Evolutionary conservation across 2,797 vertebrate species (phyloP), one percentile per base, ranked within the genome.

Genomic region (Sebastes baramenuke): DNA sequence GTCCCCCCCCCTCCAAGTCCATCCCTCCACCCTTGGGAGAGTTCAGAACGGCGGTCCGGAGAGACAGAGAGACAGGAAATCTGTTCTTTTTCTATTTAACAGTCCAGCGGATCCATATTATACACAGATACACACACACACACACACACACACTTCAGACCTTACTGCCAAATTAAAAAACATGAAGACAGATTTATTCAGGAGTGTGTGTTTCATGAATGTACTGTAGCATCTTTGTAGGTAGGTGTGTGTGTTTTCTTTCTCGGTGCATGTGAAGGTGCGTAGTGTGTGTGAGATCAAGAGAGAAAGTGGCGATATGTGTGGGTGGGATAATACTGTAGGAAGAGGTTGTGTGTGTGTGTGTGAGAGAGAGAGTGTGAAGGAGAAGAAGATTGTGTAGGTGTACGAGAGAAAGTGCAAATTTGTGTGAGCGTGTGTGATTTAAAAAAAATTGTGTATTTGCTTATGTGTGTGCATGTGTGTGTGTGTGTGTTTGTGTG

Each of bases 11-110:
- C 18, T 52, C 18, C 18, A 46, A 38, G 80, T 86, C 87, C 85
- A 27, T 80, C 77, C 81, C 82, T 88, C 76, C 68, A 88, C 83
- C 89, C 91, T 34, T 68, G 90, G 84, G 91, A 91, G 74, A 75
- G 82, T 77, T 87, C 80, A 71, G 71, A 80, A 60, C 8, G 32
- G 67, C 6, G 3, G 81, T 86, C 88, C 89, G 60, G 78, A 82
- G 84, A 86, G 82, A 90, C 87, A 24, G 6, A 20, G 74, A 73
- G 85, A 89, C 87, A 85, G 88, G 74, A 93, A 93, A 92, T 88
- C 71, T 81, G 80, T 85, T 84, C 67, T 81, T 83, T 88, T 86
- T 86, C 86, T 86, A 81, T 87, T 87, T 62, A 79, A 81, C 81
- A 67, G 84, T 55, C 68, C 74, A 72, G 60, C 6, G 42, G 80